phyloP scores from a whole-genome alignment of 2,113 vertebrate genomes.

The Silurus meridionalis region DNA sequence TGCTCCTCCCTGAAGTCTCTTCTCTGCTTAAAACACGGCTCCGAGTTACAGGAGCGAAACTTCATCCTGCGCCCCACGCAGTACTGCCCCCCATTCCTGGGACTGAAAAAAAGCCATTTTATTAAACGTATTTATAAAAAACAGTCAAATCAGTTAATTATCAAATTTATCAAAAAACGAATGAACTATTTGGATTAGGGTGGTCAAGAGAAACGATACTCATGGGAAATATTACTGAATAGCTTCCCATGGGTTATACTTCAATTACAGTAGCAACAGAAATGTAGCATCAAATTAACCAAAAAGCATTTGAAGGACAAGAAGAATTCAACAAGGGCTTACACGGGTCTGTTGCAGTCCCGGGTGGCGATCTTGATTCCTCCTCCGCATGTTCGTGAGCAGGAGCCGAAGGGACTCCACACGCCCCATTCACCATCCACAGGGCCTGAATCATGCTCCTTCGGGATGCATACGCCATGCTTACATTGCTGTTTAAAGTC shows the following conservation, averaged over 20 bases:
- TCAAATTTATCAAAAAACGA: not conserved
- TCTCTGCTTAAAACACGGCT: conserved; percentile 88
- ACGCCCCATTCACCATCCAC: conserved; percentile 91
- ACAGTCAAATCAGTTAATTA: not conserved
- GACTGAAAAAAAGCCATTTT: conserved; percentile 69
- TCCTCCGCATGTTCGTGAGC: conserved; percentile 91
- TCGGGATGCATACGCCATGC: conserved; percentile 88
- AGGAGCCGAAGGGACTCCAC: conserved; percentile 93
- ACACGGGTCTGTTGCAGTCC: conserved; percentile 95
- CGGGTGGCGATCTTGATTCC: conserved; percentile 90
- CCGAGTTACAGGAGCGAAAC: conserved; percentile 96
- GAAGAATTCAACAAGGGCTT: conserved; percentile 62
- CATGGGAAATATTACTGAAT: not conserved
- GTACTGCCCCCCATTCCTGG: conserved; percentile 91
- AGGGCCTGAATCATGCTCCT: conserved; percentile 78
- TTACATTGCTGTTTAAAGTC: conserved; percentile 84
- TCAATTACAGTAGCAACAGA: not conserved
- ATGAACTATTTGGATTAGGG: no score
- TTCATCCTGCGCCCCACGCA: conserved; percentile 96
- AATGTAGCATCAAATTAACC: not conserved
- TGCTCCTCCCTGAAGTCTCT: conserved; percentile 96
- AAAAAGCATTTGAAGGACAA: not conserved
- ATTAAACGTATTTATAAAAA: not conserved
- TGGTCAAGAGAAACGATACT: no score
- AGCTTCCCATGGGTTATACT: not conserved